These are phyloP conservation scores for Plectus sambesii DNA, from an alignment of 1,140 invertebrate species.

Conservation along the genomic window DNA sequence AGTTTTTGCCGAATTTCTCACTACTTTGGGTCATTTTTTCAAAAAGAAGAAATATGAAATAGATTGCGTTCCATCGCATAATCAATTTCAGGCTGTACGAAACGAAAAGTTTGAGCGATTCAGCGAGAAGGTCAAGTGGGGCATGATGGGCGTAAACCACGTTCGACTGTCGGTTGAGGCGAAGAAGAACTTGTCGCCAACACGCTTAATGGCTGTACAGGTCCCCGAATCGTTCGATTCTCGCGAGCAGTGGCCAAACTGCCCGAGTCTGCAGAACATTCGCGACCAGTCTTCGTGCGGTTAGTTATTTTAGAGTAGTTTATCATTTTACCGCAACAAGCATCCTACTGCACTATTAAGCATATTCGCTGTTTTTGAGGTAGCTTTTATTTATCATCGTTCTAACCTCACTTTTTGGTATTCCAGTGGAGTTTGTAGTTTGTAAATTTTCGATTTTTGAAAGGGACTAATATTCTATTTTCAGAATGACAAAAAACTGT, in stretches of 20 bases:
- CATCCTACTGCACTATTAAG: too few species aligned
- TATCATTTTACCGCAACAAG: too few species aligned
- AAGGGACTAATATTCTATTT: too few species aligned
- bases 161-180: conserved; percentile 31
- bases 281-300: conserved; percentile 52
- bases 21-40: conserved; percentile 21
- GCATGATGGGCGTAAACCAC: conserved; percentile 40
- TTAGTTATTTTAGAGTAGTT: conserved; percentile 46
- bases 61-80: conserved; percentile 19
- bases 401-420: too few species aligned
- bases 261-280: conserved; percentile 57
- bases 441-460: too few species aligned
- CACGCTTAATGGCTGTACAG: conserved; percentile 32
- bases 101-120: conserved; percentile 32
- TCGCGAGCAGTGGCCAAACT: conserved; percentile 66
- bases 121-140: conserved; percentile 33
- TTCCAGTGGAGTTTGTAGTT: too few species aligned
- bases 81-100: conserved; percentile 19
- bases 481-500: too few species aligned
- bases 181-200: conserved; percentile 31
- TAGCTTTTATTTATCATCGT: too few species aligned
- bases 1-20: conserved; percentile 11
- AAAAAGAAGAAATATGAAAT: conserved; percentile 21
- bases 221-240: conserved; percentile 66
- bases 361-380: too few species aligned